These are phyloP conservation scores for Hyaena hyaena DNA, from an alignment of 2,113 vertebrate species.

Conservation along the genomic window DNA sequence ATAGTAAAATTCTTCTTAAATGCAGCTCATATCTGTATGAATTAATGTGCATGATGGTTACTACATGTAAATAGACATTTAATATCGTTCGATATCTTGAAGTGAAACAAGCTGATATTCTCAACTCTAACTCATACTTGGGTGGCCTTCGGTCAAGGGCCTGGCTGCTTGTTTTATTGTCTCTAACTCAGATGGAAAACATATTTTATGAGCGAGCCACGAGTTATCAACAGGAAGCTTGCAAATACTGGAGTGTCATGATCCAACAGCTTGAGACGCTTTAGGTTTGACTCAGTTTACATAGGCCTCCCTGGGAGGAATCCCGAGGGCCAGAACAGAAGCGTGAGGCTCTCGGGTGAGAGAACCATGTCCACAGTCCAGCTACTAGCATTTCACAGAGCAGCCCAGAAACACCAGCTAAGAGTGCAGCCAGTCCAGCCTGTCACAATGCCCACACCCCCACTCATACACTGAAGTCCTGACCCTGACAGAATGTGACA, in stretches of 20 bases:
- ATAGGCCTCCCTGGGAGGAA: neutral
- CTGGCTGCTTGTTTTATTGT: neutral
- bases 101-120: neutral
- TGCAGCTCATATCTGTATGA: neutral
- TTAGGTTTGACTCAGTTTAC: neutral
- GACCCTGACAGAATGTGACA: neutral
- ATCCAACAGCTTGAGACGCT: neutral
- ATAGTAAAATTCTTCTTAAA: neutral
- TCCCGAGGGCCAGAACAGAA: neutral
- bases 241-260: fast-evolving
- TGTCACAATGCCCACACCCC: neutral
- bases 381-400: neutral
- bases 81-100: neutral
- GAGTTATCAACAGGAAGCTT: neutral
- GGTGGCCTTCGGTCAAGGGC: neutral
- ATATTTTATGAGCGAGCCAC: neutral
- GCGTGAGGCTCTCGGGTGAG: neutral
- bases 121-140: neutral
- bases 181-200: neutral
- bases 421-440: fast-evolving
- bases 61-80: neutral
- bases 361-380: neutral
- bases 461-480: neutral
- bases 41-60: neutral
- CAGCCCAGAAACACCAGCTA: too few species aligned